Conservation (phyloP, 2,888 invertebrate species). For the Erebia aethiops region DNA sequence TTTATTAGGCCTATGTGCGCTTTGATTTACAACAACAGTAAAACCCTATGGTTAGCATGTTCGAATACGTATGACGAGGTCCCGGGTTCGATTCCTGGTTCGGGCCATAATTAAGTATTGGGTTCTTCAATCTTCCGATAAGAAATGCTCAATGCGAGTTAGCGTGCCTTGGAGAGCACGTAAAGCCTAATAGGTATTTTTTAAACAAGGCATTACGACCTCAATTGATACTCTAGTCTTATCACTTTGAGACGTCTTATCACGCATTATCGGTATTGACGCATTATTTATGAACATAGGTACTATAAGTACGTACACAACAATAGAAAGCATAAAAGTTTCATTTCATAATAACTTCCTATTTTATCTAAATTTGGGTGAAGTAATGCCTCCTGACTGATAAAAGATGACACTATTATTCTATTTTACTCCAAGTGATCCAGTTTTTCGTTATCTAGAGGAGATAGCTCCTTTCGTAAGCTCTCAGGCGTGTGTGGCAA, state of each 20-base stretch:
- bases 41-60: no score
- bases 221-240: neutral
- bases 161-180: no score
- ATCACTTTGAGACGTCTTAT: slow-evolving; percentile 18
- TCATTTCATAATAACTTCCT: slow-evolving; percentile 39
- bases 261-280: slow-evolving; percentile 19
- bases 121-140: no score
- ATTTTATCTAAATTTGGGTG: slow-evolving; percentile 40
- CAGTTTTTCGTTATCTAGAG: slow-evolving; percentile 61
- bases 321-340: slow-evolving; percentile 31
- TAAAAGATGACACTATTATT: slow-evolving; percentile 42
- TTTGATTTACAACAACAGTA: no score
- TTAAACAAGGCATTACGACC: neutral
- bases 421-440: slow-evolving; percentile 45
- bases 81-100: no score
- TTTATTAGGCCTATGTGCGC: no score
- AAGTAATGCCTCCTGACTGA: slow-evolving; percentile 41
- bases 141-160: no score
- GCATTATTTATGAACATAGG: slow-evolving; percentile 27
- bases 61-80: no score
- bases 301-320: slow-evolving; percentile 1
- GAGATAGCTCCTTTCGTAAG: slow-evolving; percentile 52
- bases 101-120: no score
- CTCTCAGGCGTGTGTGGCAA: slow-evolving; percentile 45
- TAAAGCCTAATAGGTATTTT: neutral